Evolutionary conservation across 2,888 invertebrate genomes (phyloP), one percentile per base, ranked within the genome.

Genomic region (Pheosia gnoma): DNA sequence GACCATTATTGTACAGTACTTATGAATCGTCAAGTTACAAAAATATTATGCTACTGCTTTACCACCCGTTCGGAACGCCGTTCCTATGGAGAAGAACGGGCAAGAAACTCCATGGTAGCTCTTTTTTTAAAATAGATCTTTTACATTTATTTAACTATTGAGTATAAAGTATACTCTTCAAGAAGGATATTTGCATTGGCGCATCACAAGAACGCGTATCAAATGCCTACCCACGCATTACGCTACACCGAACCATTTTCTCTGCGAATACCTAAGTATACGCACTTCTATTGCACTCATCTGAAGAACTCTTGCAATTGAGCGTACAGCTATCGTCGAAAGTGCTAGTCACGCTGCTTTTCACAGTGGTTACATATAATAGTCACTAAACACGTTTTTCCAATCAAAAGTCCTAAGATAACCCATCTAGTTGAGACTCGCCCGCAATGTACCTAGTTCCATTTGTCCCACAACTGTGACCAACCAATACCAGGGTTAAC

Each of bases 301-400:
- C 36, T 53, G 25, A 53, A 9, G 4, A 52, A 36, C 52, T 7
- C 38, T 53, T 53, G 39, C 45, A 55, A 55, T 55, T 13, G 39
- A 9, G 47, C 9, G 57, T 58, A 13, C 10, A n/a, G 41, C 64
- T 67, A 73, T 71, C 64, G 67, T 74, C 72, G 77, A 78, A 75
- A 74, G 70, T 73, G 79, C 80, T 64, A 74, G 78, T 81, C 83
- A 66, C 68, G 70, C 66, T 51, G 74, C 73, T 76, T 85, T 86
- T 85, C 85, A 84, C 85, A 82, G 78, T 75, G 5, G 47, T n/a
- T 11, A 11, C 11, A 47, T 11, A 47, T 47, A 11, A 47, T 47
- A 10, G 45, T 45, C 5, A 4, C n/a, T 47, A n/a, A n/a, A 47
- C 8, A 47, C 0, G n/a, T 47, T 2, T 47, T 11, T 47, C 43